Evolutionary conservation across 2,797 vertebrate species (phyloP), one percentile per base, ranked within the genome.

Genomic region (Acropternis orthonyx): DNA sequence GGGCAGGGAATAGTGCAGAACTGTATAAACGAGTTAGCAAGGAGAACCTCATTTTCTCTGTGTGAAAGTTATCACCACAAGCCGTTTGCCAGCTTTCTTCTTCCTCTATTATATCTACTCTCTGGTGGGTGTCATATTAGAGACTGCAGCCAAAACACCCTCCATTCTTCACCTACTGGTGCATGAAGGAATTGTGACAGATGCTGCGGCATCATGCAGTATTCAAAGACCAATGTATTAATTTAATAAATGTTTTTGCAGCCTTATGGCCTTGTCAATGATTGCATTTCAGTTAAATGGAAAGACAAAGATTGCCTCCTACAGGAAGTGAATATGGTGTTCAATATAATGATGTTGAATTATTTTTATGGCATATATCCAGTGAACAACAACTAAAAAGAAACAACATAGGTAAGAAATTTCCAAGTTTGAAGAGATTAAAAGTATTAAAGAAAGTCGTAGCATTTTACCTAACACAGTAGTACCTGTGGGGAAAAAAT

Each of bases 121-220:
- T 88, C 83, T 78, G 37, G 67, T 87, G 84, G 55, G 85, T 92
- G 74, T 82, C 74, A 17, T 55, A 54, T 51, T 58, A 82, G 54
- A 86, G 37, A 44, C 30, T 62, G 43, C 41, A 87, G 86, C 74
- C 77, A 89, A 91, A 93, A 76, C 66, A 75, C 63, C 71, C 71
- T 94, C 66, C 51, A 73, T 95, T 93, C 84, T 95, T 95, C 67
- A 82, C 73, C 74, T 84, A 79, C 49, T 26, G 54, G 77, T 86
- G 80, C 89, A 84, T 92, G 81, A 93, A 96, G 67, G 77, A 81
- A 78, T 81, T 71, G 43, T 90, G 86, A 94, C 88, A 95, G 80
- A 84, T 81, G 74, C 88, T 96, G 69, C 2, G 0, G 69, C 66
- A 85, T 92, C 73, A 90, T 61, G 58, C 41, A 90, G 58, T 84